A percentile compares a stretch with the other conserved stretches of the same genome.
phyloP scores from a whole-genome alignment of 2,113 vertebrate genomes.

The Tychaedon coryphoeus region DNA sequence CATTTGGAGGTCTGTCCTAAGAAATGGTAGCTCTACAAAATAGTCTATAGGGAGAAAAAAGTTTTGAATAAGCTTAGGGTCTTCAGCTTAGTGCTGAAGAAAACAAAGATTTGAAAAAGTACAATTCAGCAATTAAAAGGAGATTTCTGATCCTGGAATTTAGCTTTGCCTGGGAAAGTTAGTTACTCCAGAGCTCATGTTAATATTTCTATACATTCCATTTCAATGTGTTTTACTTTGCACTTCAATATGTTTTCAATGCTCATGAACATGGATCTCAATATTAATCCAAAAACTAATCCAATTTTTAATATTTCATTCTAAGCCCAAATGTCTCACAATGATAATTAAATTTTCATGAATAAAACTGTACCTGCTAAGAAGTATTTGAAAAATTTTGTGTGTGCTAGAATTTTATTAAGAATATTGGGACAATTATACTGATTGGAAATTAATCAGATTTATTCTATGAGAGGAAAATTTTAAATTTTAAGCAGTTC shows the following conservation, averaged over 20 bases:
- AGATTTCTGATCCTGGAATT: not conserved
- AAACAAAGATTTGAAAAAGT: not conserved
- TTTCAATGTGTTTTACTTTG: not conserved
- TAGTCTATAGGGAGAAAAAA: not conserved
- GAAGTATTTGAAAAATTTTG: not conserved
- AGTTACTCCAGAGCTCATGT: not conserved
- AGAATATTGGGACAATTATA: not conserved
- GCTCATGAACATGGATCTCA: not conserved
- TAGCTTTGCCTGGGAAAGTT: not conserved
- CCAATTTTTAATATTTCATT: not conserved
- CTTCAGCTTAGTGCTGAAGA: not conserved
- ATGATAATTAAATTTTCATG: not conserved
- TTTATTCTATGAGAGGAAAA: not conserved
- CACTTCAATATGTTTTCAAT: not conserved
- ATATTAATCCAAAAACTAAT: not conserved
- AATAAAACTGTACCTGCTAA: not conserved
- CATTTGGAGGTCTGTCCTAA: not conserved
- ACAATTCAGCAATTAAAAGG: not conserved
- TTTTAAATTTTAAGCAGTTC: not conserved
- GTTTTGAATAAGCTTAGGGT: not conserved
- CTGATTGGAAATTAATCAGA: not conserved
- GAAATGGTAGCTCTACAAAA: not conserved
- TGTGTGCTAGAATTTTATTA: not conserved
- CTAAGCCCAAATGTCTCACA: not conserved
- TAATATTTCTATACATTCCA: not conserved